phyloP scores from a whole-genome alignment of 2,113 vertebrate genomes.

The Pedionomus torquatus region DNA sequence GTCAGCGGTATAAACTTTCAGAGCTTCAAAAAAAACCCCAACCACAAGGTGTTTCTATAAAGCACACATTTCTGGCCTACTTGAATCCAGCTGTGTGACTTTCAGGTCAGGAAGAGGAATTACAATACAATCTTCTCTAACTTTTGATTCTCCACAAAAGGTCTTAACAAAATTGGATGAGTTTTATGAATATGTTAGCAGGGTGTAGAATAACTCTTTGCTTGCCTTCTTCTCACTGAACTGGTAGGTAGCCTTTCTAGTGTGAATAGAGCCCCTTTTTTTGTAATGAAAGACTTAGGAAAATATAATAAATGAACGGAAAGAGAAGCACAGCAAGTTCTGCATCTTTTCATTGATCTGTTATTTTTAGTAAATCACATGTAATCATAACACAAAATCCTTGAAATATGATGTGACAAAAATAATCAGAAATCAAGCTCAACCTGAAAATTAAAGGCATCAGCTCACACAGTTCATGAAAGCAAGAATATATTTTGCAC shows the following conservation, averaged over 20 bases:
- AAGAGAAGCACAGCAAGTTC: constrained; percentile 24
- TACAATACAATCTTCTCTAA: constrained; percentile 63
- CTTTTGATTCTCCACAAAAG: constrained; percentile 67
- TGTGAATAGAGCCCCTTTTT: constrained; percentile 47
- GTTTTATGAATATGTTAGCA: constrained; percentile 65
- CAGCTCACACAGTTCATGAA: constrained; percentile 6
- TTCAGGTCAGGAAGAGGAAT: constrained; percentile 65
- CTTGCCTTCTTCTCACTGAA: constrained; percentile 51
- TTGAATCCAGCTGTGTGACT: constrained; percentile 68
- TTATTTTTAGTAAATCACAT: constrained; percentile 53
- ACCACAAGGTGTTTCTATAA: constrained; percentile 47
- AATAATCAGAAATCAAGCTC: constrained; percentile 57
- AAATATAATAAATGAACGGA: constrained; percentile 59
- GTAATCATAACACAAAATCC: constrained; percentile 48
- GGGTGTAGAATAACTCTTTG: constrained; percentile 65
- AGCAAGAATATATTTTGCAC: constrained; percentile 5
- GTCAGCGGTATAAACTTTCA: constrained; percentile 46
- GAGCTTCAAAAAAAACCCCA: constrained; percentile 19
- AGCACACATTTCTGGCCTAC: constrained; percentile 54
- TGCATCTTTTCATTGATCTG: constrained; percentile 34
- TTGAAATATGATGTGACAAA: constrained; percentile 14
- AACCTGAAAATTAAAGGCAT: constrained; percentile 36
- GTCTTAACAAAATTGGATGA: constrained; percentile 67
- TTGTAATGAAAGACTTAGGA: constrained; percentile 50
- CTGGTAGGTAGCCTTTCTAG: constrained; percentile 61